These are phyloP conservation scores for Lepilemur septentrionalis DNA, from an alignment of 2,797 vertebrate genomes.

Conservation along the genomic window DNA sequence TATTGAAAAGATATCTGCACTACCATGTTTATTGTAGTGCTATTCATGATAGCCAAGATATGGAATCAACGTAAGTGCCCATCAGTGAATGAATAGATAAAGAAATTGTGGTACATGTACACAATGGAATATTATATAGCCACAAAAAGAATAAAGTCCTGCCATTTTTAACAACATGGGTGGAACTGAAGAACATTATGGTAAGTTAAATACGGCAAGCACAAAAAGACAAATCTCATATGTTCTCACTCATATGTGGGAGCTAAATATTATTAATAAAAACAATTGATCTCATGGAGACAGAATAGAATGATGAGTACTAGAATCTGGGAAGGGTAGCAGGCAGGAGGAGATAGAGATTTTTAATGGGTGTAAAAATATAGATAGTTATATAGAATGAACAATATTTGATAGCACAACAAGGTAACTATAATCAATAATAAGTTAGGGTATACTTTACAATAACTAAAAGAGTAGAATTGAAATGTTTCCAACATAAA, in stretches of 20 bases:
- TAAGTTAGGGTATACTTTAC: too few relatives aligned
- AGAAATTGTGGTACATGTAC: background rate
- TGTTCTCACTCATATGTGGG: background rate
- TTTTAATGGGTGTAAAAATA: background rate
- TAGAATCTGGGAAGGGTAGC: background rate
- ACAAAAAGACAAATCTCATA: background rate
- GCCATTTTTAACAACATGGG: background rate
- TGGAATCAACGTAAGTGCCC: background rate
- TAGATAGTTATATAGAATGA: too few relatives aligned
- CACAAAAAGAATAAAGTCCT: background rate
- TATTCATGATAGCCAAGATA: background rate
- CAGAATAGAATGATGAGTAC: background rate
- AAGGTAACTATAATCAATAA: too few relatives aligned
- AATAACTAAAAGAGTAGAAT: too few relatives aligned
- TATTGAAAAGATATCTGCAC: background rate
- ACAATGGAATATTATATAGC: background rate
- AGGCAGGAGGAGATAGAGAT: background rate
- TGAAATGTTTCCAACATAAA: too few relatives aligned
- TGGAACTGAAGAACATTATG: background rate
- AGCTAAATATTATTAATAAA: background rate
- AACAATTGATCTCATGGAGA: background rate
- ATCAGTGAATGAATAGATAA: background rate
- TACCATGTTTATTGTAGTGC: background rate
- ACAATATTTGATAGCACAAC: too few relatives aligned
- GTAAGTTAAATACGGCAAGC: background rate